Percentiles rank a stretch among this genome's conserved stretches.
These are phyloP conservation scores for Protomyctophum bolini DNA, from an alignment of 2,113 vertebrate species.

Conservation along the genomic window DNA sequence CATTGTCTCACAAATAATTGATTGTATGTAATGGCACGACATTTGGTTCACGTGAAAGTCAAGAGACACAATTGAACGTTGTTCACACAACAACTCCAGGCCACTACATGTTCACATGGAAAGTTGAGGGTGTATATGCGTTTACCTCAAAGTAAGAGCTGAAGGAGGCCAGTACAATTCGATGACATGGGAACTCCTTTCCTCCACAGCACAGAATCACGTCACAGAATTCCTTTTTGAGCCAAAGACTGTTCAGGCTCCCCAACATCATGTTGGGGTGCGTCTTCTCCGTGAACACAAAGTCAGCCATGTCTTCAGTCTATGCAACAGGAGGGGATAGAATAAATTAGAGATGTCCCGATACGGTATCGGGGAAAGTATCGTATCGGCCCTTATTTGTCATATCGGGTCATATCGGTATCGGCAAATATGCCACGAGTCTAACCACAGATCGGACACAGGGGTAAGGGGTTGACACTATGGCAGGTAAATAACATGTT, in stretches of 20 bases:
- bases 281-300: constrained; percentile 73
- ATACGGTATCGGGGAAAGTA: too few relatives aligned
- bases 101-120: not conserved
- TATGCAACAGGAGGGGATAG: too few relatives aligned
- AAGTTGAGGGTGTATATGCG: not conserved
- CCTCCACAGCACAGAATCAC: constrained; percentile 83
- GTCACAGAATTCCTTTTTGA: constrained; percentile 83
- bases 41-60: not conserved
- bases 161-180: constrained; percentile 82
- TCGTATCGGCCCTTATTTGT: too few relatives aligned
- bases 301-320: constrained; percentile 62
- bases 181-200: constrained; percentile 84
- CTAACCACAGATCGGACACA: too few relatives aligned
- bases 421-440: too few relatives aligned
- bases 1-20: not conserved
- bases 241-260: constrained; percentile 79
- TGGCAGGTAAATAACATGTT: too few relatives aligned
- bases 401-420: too few relatives aligned
- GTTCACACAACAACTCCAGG: too few relatives aligned
- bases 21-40: too few relatives aligned
- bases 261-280: constrained; percentile 79
- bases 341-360: too few relatives aligned
- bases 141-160: constrained; percentile 84
- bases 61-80: not conserved
- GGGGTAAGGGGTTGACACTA: too few relatives aligned